These are phyloP conservation scores for Halotydeus destructor DNA, from an alignment of 1,140 invertebrate species.

Conservation along the genomic window DNA sequence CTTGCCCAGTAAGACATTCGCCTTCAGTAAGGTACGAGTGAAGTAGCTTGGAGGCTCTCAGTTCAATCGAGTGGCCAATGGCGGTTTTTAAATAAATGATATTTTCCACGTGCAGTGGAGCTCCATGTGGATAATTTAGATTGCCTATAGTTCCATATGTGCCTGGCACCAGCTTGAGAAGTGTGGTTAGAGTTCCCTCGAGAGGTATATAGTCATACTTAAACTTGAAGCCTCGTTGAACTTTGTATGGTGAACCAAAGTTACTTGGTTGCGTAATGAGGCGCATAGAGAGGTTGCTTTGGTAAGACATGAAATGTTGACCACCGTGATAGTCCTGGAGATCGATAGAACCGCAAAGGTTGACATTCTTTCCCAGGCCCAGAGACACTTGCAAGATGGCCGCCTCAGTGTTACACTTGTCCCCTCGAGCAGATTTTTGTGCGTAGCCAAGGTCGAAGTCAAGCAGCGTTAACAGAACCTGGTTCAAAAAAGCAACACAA, in stretches of 20 bases:
- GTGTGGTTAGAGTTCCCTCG: constrained; percentile 3
- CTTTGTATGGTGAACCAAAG: constrained; percentile 7
- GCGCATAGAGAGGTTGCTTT: constrained; percentile 6
- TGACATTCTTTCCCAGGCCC: constrained; percentile 6
- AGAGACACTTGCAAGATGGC: background rate
- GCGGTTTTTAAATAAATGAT: constrained; percentile 33
- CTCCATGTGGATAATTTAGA: constrained; percentile 32
- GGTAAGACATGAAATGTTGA: constrained; percentile 12
- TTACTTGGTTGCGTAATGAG: constrained; percentile 11
- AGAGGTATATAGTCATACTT: background rate
- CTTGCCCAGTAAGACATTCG: background rate
- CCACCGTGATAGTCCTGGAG: constrained; percentile 7
- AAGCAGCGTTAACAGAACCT: constrained; percentile 36
- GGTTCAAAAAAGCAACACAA: background rate
- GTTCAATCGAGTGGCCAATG: constrained; percentile 32
- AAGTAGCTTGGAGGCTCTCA: constrained; percentile 22
- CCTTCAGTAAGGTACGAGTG: background rate
- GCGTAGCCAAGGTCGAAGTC: constrained; percentile 29
- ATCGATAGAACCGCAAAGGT: constrained; percentile 8
- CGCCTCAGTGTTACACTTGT: constrained; percentile 5
- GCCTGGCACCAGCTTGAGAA: constrained; percentile 5
- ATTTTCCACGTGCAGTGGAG: constrained; percentile 29
- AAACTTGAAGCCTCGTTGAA: constrained; percentile 4
- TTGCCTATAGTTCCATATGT: constrained; percentile 6
- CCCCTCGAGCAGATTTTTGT: background rate